phyloP scores from a whole-genome alignment of 2,797 vertebrate genomes.

The Chanos chanos region DNA sequence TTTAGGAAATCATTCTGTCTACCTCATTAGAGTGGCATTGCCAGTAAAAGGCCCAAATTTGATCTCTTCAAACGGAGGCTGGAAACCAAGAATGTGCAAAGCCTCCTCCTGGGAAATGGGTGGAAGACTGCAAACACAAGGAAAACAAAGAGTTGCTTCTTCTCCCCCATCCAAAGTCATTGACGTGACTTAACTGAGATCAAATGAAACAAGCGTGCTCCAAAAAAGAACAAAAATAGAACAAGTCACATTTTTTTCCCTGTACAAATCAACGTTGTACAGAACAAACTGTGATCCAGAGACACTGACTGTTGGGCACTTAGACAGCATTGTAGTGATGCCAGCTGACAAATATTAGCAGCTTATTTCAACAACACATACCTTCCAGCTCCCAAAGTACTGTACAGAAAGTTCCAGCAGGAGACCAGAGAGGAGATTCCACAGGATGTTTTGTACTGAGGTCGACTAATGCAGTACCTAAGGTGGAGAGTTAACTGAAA shows the following conservation, averaged over 20 bases:
- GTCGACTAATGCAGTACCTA: slow-evolving; percentile 98
- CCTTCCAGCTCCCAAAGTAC: slow-evolving; percentile 93
- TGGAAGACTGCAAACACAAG: slow-evolving; percentile 74
- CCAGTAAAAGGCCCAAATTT: slow-evolving; percentile 98
- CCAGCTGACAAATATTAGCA: not conserved
- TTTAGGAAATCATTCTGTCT: not conserved
- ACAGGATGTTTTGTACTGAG: slow-evolving; percentile 98
- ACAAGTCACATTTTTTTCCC: no score
- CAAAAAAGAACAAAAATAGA: no score
- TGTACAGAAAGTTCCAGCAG: slow-evolving; percentile 98
- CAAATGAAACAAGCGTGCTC: no score
- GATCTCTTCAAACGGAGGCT: slow-evolving; percentile 97
- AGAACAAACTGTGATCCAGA: no score
- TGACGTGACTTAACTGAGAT: no score
- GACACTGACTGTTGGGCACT: no score
- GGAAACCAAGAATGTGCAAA: slow-evolving; percentile 94
- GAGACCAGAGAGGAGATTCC: slow-evolving; percentile 96
- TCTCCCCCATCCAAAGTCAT: no score
- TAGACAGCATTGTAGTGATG: no score
- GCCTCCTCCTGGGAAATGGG: slow-evolving; percentile 97
- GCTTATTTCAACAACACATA: slow-evolving; percentile 57
- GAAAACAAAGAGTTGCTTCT: not conserved
- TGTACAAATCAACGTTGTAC: no score
- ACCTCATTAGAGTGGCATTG: slow-evolving; percentile 97
- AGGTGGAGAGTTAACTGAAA: slow-evolving; percentile 1